These are phyloP conservation scores for Micrasema minimum DNA, from an alignment of 1,140 invertebrate species.

Conservation along the genomic window DNA sequence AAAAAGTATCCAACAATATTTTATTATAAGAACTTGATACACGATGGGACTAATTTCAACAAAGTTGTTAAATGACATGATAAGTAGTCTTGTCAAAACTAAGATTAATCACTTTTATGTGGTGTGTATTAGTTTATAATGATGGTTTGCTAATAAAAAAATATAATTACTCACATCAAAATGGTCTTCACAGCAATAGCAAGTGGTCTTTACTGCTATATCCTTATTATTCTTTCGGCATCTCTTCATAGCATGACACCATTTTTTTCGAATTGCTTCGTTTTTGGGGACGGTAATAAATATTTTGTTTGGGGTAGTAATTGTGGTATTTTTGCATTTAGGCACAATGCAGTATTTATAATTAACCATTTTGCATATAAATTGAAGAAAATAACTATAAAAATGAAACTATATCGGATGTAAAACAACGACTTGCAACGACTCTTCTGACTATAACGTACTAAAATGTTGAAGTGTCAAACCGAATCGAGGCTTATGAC, in stretches of 20 bases:
- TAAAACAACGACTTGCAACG: too few relatives aligned
- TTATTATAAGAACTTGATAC: not conserved
- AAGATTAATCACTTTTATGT: too few relatives aligned
- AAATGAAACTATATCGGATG: too few relatives aligned
- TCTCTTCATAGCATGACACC: constrained; percentile 6
- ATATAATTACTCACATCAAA: constrained; percentile 1
- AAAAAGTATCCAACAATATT: not conserved
- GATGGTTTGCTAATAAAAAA: not conserved
- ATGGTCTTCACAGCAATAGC: constrained; percentile 8
- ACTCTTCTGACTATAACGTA: not conserved
- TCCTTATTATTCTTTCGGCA: not conserved
- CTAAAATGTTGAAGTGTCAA: not conserved
- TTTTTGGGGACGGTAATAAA: not conserved
- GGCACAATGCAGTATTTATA: constrained; percentile 3
- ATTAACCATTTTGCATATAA: not conserved
- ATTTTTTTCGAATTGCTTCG: not conserved
- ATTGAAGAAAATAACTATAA: too few relatives aligned
- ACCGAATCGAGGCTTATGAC: too few relatives aligned
- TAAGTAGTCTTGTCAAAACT: not conserved
- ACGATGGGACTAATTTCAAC: not conserved
- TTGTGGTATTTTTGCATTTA: constrained; percentile 3
- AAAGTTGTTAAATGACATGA: not conserved
- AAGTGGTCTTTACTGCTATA: not conserved
- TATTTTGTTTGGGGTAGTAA: not conserved
- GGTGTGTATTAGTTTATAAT: too few relatives aligned